These are phyloP conservation scores for Halyomorpha halys DNA, from an alignment of 1,140 invertebrate genomes.

Conservation along the genomic window DNA sequence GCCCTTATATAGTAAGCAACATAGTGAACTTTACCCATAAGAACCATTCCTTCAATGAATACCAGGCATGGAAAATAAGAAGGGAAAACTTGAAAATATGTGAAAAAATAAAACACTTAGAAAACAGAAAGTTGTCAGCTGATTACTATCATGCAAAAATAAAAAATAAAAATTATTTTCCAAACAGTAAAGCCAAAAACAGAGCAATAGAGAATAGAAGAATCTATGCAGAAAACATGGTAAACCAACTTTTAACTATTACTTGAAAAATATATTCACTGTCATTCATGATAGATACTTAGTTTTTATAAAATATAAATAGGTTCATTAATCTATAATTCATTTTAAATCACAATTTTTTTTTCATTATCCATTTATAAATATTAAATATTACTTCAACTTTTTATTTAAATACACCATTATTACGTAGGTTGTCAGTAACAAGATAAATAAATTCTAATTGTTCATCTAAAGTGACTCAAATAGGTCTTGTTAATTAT, in stretches of 20 bases:
- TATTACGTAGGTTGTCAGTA: too few relatives aligned
- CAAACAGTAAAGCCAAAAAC: neutral
- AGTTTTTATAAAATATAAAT: too few relatives aligned
- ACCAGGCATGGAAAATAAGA: slow-evolving; percentile 11
- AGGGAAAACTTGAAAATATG: slow-evolving; percentile 2
- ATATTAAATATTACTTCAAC: too few relatives aligned
- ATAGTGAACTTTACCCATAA: neutral
- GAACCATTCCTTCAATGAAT: neutral
- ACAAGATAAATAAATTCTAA: too few relatives aligned
- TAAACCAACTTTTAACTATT: neutral
- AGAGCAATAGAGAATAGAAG: neutral
- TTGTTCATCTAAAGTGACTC: too few relatives aligned
- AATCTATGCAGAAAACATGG: slow-evolving; percentile 2
- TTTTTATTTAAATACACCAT: too few relatives aligned
- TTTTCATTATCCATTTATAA: too few relatives aligned
- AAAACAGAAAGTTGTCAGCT: neutral
- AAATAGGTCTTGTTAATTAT: too few relatives aligned
- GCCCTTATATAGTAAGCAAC: neutral
- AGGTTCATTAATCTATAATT: too few relatives aligned
- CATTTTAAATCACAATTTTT: too few relatives aligned
- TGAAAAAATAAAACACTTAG: neutral
- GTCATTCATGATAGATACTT: too few relatives aligned
- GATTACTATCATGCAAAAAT: neutral
- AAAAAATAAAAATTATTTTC: neutral
- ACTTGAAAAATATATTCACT: too few relatives aligned